Base-by-base conservation (phyloP, 2,113 vertebrate genomes). In the Alosa alosa region DNA sequence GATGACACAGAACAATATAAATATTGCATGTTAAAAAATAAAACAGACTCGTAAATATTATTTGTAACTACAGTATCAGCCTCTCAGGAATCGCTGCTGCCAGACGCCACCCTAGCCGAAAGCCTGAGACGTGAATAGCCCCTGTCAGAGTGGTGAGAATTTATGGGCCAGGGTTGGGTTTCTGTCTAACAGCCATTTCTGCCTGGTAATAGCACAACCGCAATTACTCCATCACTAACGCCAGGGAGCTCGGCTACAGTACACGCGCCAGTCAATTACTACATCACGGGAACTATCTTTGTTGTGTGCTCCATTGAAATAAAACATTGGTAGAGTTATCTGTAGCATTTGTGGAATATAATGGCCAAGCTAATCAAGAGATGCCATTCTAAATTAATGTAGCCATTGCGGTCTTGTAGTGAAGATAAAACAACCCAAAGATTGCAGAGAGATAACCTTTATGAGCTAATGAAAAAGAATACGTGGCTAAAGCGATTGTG, bases 51-150 rank as follows among this genome's bases (percentile, higher is more conserved):
- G 31, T 78, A 78, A 78, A 78, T 78, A 78, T 78, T 78, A 78
- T 78, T 78, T 78, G 72, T 78, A 78, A 78, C 72, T 78, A 39
- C 72, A 15, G 72, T 36, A 78, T 36, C 72, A 78, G 72, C 72
- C 72, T 78, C 36, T 39, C 11, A 78, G 72, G 72, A 78, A 78
- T 78, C 31, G 11, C 72, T 39, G 72, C 25, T 36, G 72, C 72
- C 72, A 78, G 72, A 78, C 72, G 72, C 72, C 72, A 78, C 20
- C 31, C 72, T 39, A 78, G 72, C 72, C 31, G 72, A 41, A 13
- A 22, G 41, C 81, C 81, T 87, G 83, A 49, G 88, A 89, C 90
- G 84, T 87, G 84, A 91, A 91, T 92, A 92, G 88, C 89, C 87
- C 84, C 41, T 89, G 88, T 91, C 85, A 86, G 78, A 72, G 78